A percentile compares a stretch with the other conserved stretches of the same genome.
Conservation (phyloP, 2,113 vertebrate species). For the Bolborhynchus lineola region DNA sequence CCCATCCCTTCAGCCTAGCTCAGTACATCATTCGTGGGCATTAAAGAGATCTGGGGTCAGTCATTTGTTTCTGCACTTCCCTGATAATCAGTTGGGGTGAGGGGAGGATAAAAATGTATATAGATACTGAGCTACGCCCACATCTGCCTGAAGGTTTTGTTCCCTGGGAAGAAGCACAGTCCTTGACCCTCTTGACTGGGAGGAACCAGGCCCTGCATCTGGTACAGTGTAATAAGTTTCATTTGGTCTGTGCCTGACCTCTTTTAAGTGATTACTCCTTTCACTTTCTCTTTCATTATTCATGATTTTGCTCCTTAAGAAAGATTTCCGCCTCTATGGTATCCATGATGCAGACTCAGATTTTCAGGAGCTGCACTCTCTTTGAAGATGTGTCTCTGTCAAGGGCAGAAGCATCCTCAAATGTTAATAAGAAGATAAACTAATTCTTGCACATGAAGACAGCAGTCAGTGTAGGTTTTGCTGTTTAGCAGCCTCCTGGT, state of each 20-base stretch:
- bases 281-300: neutral
- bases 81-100: neutral
- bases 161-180: neutral
- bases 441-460: neutral
- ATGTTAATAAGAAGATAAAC: neutral
- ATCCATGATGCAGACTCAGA: neutral
- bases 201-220: rapidly evolving
- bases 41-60: neutral
- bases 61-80: neutral
- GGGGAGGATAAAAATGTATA: neutral
- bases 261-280: neutral
- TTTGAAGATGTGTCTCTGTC: neutral
- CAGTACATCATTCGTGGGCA: neutral
- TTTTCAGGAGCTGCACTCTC: neutral
- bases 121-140: neutral
- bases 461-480: neutral
- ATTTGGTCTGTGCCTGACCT: neutral
- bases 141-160: neutral
- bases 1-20: neutral
- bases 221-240: neutral
- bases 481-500: neutral
- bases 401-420: neutral
- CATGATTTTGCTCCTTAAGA: neutral
- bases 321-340: neutral
- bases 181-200: neutral